Conservation (phyloP, 2,797 vertebrate genomes). For the Apogon hyalosoma region DNA sequence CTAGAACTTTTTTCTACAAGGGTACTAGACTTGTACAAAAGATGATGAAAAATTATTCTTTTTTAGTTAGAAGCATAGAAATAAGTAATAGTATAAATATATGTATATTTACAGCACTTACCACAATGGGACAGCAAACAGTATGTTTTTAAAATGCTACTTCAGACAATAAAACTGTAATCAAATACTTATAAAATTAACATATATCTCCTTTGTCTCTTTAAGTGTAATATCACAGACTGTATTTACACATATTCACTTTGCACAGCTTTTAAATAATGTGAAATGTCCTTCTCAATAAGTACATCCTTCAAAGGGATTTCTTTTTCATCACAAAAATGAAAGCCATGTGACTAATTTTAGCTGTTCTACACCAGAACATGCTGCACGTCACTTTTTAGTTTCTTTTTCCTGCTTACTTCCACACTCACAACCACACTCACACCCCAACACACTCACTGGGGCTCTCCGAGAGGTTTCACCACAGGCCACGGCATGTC, state of each 20-base stretch:
- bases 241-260: conserved; percentile 53
- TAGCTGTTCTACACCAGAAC: background rate
- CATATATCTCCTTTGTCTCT: conserved; percentile 10
- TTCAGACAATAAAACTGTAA: conserved; percentile 18
- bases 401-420: background rate
- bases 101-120: conserved; percentile 59
- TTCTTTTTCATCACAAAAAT: conserved; percentile 26
- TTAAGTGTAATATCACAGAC: conserved; percentile 6
- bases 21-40: conserved; percentile 40
- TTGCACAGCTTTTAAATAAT: conserved; percentile 14
- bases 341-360: conserved; percentile 32
- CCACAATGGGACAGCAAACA: background rate
- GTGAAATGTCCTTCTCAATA: conserved; percentile 47
- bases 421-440: conserved; percentile 10
- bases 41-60: conserved; percentile 31
- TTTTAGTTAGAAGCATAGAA: conserved; percentile 60
- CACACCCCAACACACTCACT: conserved; percentile 41
- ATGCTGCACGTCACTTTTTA: background rate
- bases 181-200: conserved; percentile 17
- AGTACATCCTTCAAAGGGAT: conserved; percentile 24
- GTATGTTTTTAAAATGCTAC: conserved; percentile 26
- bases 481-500: conserved; percentile 83
- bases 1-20: conserved; percentile 43
- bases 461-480: conserved; percentile 68
- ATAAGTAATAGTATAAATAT: conserved; percentile 53